Evolutionary conservation across 2,888 invertebrate species (phyloP).

Genomic region (Euspilapteryx auroguttella): DNA sequence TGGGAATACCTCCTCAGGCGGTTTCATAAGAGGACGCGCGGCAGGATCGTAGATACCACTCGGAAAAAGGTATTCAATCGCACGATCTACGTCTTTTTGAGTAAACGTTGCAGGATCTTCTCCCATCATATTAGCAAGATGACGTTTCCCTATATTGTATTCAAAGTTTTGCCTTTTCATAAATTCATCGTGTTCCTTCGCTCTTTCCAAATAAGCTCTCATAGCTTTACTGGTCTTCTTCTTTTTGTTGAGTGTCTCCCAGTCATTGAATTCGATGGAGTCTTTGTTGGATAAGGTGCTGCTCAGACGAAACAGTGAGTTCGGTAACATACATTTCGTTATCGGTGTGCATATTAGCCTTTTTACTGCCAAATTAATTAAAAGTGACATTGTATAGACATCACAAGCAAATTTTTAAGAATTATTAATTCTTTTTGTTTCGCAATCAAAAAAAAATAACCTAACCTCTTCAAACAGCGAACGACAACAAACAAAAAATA

Average conservation of each 20-base stretch:
- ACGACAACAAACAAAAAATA: too few relatives aligned
- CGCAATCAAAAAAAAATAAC: too few relatives aligned
- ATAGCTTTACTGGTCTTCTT: slow-evolving; percentile 84
- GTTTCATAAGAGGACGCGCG: slow-evolving; percentile 88
- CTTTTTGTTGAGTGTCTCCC: slow-evolving; percentile 47
- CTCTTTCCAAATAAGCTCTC: slow-evolving; percentile 84
- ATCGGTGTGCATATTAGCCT: too few relatives aligned
- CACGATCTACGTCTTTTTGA: slow-evolving; percentile 82
- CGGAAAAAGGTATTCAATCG: slow-evolving; percentile 94
- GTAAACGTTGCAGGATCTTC: slow-evolving; percentile 87
- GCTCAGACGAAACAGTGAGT: too few relatives aligned
- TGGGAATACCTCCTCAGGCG: slow-evolving; percentile 86
- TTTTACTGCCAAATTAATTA: too few relatives aligned
- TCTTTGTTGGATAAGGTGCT: background rate
- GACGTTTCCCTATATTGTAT: slow-evolving; percentile 89
- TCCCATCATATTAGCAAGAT: slow-evolving; percentile 99
- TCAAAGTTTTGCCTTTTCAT: slow-evolving; percentile 78
- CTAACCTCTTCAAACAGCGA: too few relatives aligned
- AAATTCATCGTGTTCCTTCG: slow-evolving; percentile 79
- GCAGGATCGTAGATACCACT: slow-evolving; percentile 85
- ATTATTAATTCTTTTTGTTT: too few relatives aligned
- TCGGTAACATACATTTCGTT: too few relatives aligned
- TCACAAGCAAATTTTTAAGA: too few relatives aligned
- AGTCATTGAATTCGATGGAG: slow-evolving; percentile 19
- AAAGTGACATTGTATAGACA: too few relatives aligned